Conservation (phyloP, 2,797 vertebrate genomes). For the Astyanax mexicanus region DNA sequence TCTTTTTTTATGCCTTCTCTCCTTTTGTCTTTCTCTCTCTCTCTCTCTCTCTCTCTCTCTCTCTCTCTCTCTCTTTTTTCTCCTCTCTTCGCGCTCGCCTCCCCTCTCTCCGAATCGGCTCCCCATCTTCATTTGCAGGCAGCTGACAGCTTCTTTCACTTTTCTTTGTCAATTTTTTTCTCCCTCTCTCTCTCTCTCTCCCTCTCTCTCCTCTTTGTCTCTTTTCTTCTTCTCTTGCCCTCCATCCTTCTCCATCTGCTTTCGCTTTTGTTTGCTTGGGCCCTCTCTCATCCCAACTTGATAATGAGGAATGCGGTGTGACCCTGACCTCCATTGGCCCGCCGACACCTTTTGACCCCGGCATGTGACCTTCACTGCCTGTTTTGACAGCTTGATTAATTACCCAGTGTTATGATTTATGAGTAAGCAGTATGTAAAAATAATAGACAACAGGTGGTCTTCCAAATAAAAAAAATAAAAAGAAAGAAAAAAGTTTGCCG, state of each 20-base stretch:
- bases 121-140: constrained; percentile 79
- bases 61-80: not conserved
- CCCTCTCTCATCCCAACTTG: constrained; percentile 99
- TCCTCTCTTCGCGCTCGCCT: constrained; percentile 68
- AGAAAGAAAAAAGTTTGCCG: constrained; percentile 61
- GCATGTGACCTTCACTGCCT: constrained; percentile 92
- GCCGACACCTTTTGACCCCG: constrained; percentile 93
- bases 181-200: constrained; percentile 57
- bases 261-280: constrained; percentile 91
- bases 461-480: constrained; percentile 72
- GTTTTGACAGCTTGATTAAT: constrained; percentile 99
- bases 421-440: constrained; percentile 99
- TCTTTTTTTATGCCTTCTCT: constrained; percentile 62
- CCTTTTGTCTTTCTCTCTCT: constrained; percentile 37
- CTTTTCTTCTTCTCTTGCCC: constrained; percentile 74
- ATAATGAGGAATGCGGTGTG: constrained; percentile 99
- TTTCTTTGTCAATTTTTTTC: constrained; percentile 85
- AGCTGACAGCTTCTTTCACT: constrained; percentile 86
- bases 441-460: constrained; percentile 99
- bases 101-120: constrained; percentile 70
- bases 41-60: constrained; percentile 30
- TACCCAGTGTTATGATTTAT: constrained; percentile 99
- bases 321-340: constrained; percentile 99
- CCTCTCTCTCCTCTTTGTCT: constrained; percentile 81
- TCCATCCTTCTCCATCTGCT: constrained; percentile 90